Evolutionary conservation across 2,888 invertebrate species (phyloP), one percentile per base, ranked within the genome.

Genomic region (Melanchra persicariae): DNA sequence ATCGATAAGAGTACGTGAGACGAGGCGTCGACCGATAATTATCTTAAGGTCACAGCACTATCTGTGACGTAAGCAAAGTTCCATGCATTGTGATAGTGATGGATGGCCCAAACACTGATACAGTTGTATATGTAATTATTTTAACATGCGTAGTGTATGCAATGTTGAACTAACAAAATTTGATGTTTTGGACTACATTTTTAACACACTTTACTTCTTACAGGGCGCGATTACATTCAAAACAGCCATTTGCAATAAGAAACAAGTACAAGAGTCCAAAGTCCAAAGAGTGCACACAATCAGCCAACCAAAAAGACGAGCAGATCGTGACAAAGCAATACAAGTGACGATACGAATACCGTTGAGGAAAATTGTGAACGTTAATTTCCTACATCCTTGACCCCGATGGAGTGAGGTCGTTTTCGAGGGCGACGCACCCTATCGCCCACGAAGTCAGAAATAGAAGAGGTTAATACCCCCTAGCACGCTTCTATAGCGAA

Each of bases 21-120:
- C 92, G 93, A 92, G 95, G 91, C 95, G 94, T 87, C 93, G 95
- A 94, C 95, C 95, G 95, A 95, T 95, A 94, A 93, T 93, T 94
- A 93, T 94, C 93, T 91, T 93, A 93, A 95, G 95, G 95, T 95
- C 95, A 91, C 90, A 91, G 76, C 89, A 93, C 91, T 95, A 95
- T 94, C 95, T 88, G 85, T 94, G 93, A 94, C 93, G 94, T 91
- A 83, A 89, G 74, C 87, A 88, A 87, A 89, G 86, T 90, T 86
- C 89, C 89, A 91, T 91, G 87, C 87, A 87, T 82, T 86, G 85
- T 83, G 92, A 92, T 91, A 92, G 87, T 87, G 86, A 77, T 80
- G 85, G 79, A 84, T 82, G 58, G 55, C 63, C 71, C 60, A 70
- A 78, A 82, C 77, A 74, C 66, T 81, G 85, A 84, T 82, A 87